Base-by-base conservation (phyloP, 2,888 invertebrate species). In the Agrochola circellaris region DNA sequence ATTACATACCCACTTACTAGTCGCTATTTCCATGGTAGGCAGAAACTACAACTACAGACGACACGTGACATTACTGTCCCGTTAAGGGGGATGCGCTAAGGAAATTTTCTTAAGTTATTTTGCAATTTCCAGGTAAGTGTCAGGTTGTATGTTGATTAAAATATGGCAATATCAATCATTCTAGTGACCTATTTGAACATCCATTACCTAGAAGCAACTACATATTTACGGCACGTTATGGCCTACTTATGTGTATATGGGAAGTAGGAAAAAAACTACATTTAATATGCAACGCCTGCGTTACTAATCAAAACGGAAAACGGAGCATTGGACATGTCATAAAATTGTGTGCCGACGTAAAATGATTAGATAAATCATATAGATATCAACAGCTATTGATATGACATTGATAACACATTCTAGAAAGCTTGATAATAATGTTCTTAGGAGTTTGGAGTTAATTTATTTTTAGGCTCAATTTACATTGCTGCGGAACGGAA, bases 321-420 rank as follows among this genome's bases (percentile, higher is more conserved):
- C 54, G 45, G 9, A 5, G 20, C 26, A 69, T 73, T 60, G n/a
- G 7, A 48, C 13, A 67, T 56, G 51, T 69, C 64, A 51, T 51
- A 48, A 62, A 67, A 38, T 45, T 73, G 69, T 76, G 80, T 76
- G 76, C 80, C 71, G 70, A 73, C 62, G 73, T 72, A 45, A 45
- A 74, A 48, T 70, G 86, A 87, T 86, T 82, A 79, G 70, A 75
- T 75, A 79, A 77, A 48, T 17, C 60, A 48, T 30, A 34, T 56
- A 54, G 23, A 0, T 75, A 75, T 67, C 64, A 45, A 65, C 58
- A 26, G 34, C 51, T 61, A 67, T 77, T 81, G 86, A 86, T 83
- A 85, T 48, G 76, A 48, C 69, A 65, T 60, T 73, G 81, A 79
- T 83, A 78, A 75, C 62, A 71, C 48, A 67, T 66, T 78, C 70